A percentile compares a stretch with the other conserved stretches of the same genome.
Conservation (phyloP, 2,888 invertebrate genomes). For the Glomeris marginata region DNA sequence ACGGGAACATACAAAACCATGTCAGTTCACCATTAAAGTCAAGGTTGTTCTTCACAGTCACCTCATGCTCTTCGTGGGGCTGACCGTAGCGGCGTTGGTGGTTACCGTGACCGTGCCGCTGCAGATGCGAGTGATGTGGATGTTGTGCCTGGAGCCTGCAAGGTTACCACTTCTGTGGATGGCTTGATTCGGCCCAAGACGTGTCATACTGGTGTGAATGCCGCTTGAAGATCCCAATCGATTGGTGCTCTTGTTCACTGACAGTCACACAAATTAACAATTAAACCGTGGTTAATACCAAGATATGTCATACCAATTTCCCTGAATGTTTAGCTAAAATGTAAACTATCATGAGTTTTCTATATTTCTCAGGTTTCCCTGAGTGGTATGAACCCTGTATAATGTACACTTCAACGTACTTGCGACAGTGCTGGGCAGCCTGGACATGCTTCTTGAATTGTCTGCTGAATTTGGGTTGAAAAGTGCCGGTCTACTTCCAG, state of each 20-base stretch:
- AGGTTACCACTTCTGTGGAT: slow-evolving; percentile 21
- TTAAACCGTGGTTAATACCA: too few relatives aligned
- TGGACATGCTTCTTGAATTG: slow-evolving; percentile 48
- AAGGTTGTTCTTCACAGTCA: too few relatives aligned
- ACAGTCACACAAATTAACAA: slow-evolving; percentile 14
- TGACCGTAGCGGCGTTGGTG: slow-evolving; percentile 23
- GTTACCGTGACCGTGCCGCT: slow-evolving; percentile 48
- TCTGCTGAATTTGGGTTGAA: slow-evolving; percentile 7
- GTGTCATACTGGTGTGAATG: slow-evolving; percentile 66
- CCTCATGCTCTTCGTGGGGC: slow-evolving; percentile 24
- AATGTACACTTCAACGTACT: slow-evolving; percentile 10
- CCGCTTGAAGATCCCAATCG: slow-evolving; percentile 43
- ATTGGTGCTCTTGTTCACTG: slow-evolving; percentile 21
- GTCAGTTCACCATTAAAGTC: too few relatives aligned
- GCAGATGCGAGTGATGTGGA: slow-evolving; percentile 25
- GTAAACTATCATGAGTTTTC: not conserved
- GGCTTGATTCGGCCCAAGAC: slow-evolving; percentile 54
- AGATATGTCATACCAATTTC: too few relatives aligned
- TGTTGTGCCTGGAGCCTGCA: slow-evolving; percentile 18
- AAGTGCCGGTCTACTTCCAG: not conserved
- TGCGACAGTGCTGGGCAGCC: slow-evolving; percentile 33
- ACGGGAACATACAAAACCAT: too few relatives aligned
- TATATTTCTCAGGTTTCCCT: too few relatives aligned
- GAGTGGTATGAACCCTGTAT: too few relatives aligned
- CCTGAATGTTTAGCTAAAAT: too few relatives aligned